A percentile compares a stretch with the other conserved stretches of the same genome.
Evolutionary conservation across 1,140 invertebrate species (phyloP).

Genomic region (Drusus annulatus): DNA sequence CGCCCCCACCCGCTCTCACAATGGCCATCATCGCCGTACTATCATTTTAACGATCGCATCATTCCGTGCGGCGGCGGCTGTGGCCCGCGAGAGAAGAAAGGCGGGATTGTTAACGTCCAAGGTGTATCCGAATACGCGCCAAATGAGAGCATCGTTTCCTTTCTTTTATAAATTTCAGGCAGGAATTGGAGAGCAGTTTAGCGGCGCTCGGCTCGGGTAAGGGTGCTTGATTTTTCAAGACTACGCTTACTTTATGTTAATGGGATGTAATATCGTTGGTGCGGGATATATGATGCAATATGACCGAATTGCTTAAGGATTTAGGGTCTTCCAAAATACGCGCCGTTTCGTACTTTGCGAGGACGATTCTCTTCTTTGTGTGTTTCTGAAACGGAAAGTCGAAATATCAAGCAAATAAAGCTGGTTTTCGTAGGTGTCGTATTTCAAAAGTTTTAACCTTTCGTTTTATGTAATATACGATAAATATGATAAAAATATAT

Average conservation of each 20-base stretch:
- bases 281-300: background rate
- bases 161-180: slow-evolving; percentile 22
- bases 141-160: slow-evolving; percentile 38
- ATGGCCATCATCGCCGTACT: slow-evolving; percentile 54
- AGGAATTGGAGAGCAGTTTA: background rate
- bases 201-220: background rate
- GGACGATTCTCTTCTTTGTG: too few relatives aligned
- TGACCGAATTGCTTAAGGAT: background rate
- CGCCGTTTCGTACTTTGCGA: too few relatives aligned
- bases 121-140: slow-evolving; percentile 36
- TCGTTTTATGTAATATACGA: too few relatives aligned
- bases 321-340: too few relatives aligned
- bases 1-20: slow-evolving; percentile 12
- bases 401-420: too few relatives aligned
- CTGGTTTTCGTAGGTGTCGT: too few relatives aligned
- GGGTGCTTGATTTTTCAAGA: slow-evolving; percentile 20
- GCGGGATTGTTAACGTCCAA: slow-evolving; percentile 32
- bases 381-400: too few relatives aligned
- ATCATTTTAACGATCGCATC: slow-evolving; percentile 56
- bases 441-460: too few relatives aligned
- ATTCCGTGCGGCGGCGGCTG: slow-evolving; percentile 43
- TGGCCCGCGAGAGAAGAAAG: background rate
- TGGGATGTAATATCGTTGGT: background rate
- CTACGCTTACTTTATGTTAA: background rate
- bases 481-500: too few relatives aligned